phyloP scores from a whole-genome alignment of 2,888 invertebrate genomes.

The Zaprionus lineosus region DNA sequence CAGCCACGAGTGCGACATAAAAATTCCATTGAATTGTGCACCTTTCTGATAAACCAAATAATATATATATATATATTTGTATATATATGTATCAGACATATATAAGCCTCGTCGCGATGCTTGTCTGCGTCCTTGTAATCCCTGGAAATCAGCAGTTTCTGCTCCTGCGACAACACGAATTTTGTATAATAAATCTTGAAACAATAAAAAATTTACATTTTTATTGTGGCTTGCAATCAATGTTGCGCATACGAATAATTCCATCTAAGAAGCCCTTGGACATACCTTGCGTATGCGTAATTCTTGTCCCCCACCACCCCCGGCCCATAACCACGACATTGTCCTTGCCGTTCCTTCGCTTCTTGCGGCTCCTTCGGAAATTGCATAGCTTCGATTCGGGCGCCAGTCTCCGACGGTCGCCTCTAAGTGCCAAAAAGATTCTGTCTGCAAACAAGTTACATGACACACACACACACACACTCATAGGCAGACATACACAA shows the following conservation, averaged over 20 bases:
- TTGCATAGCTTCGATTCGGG: no score
- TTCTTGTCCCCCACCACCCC: no score
- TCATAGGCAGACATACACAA: slow-evolving; percentile 1
- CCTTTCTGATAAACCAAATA: slow-evolving; percentile 28
- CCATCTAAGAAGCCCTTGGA: slow-evolving; percentile 11
- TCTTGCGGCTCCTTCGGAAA: no score
- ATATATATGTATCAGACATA: slow-evolving; percentile 1
- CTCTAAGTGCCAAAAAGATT: no score
- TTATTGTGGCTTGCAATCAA: slow-evolving; percentile 59
- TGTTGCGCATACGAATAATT: slow-evolving; percentile 27
- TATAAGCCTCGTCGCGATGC: slow-evolving; percentile 32
- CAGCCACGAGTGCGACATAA: slow-evolving; percentile 60
- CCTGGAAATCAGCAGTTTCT: slow-evolving; percentile 70
- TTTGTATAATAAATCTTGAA: slow-evolving; percentile 66
- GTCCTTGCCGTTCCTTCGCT: no score
- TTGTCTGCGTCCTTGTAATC: slow-evolving; percentile 32
- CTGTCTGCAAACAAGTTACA: no score
- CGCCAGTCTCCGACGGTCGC: no score
- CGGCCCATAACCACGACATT: no score
- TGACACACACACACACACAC: slow-evolving; percentile 19
- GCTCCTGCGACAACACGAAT: slow-evolving; percentile 31
- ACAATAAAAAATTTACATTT: slow-evolving; percentile 76
- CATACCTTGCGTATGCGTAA: slow-evolving; percentile 45
- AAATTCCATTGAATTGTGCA: slow-evolving; percentile 48
- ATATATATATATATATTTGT: slow-evolving; percentile 13